A percentile compares a stretch with the other conserved stretches of the same genome.
Evolutionary conservation across 2,888 invertebrate species (phyloP).

Genomic region (Epinotia ramella): DNA sequence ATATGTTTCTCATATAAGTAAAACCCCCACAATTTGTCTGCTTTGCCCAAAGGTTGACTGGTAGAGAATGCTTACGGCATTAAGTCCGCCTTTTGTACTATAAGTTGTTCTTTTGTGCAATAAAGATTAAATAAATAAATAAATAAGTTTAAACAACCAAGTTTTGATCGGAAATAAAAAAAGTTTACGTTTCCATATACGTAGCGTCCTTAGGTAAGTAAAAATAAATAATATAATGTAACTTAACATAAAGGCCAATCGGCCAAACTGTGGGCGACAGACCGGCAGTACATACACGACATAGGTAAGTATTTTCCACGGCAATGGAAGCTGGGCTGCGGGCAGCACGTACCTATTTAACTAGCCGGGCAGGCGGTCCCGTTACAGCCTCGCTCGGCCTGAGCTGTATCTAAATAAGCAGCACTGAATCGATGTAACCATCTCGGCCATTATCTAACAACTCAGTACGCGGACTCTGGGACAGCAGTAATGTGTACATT

Average conservation of each 20-base stretch:
- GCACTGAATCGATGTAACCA: constrained; percentile 29
- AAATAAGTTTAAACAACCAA: no score
- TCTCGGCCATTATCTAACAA: constrained; percentile 23
- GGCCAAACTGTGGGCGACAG: not conserved
- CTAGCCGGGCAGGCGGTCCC: constrained; percentile 59
- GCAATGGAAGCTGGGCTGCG: constrained; percentile 51
- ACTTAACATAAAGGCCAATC: not conserved
- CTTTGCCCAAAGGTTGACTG: no score
- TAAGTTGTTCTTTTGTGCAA: no score
- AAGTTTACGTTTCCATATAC: not conserved
- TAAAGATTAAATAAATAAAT: no score
- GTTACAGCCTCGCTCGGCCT: constrained; percentile 60
- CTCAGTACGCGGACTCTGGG: not conserved
- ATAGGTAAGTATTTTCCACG: constrained; percentile 44
- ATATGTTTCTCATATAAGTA: no score
- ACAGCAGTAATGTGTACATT: constrained; percentile 6
- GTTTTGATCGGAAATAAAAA: no score
- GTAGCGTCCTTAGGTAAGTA: not conserved
- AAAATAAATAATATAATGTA: not conserved
- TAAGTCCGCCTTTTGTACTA: no score
- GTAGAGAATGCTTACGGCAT: no score
- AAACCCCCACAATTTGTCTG: no score
- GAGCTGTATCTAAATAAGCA: constrained; percentile 45
- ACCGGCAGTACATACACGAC: constrained; percentile 15
- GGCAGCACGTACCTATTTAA: constrained; percentile 48